Evolutionary conservation across 2,888 invertebrate genomes (phyloP), one percentile per base, ranked within the genome.

Genomic region (Orgyia antiqua): DNA sequence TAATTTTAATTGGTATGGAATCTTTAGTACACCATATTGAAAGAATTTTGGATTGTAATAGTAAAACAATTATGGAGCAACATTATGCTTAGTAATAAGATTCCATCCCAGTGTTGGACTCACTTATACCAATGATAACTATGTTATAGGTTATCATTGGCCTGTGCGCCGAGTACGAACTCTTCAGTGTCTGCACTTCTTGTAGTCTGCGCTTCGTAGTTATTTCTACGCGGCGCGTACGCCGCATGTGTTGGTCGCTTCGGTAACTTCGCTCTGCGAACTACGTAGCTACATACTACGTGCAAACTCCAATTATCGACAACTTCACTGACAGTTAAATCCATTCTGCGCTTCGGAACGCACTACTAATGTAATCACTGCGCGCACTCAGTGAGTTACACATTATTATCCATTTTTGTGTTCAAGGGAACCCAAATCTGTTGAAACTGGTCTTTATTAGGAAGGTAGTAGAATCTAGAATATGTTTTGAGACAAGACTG

Each of bases 141-240:
- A 82, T 86, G 86, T 86, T 86, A 86, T 86, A 86, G 86, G 86
- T 86, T 86, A 86, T 84, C 86, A 86, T 86, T 86, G 86, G 84
- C 86, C 80, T 83, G 86, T 86, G 84, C 86, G 83, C 82, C 84
- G 86, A 83, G 86, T 79, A 65, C 67, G 74, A 82, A 80, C 70
- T 74, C 86, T 68, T 72, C 86, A 78, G 84, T 82, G 82, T 79
- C 86, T 83, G 84, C 86, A 84, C 86, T 82, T 68, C 83, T 86
- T 80, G 82, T 84, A 76, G 76, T 83, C 86, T 83, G 80, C 86
- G 84, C 86, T 80, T 79, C 86, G 86, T 86, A 86, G 86, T 67
- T 78, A 84, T 75, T 78, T 75, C 86, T 70, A 66, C 80, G 74
- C 86, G 73, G 71, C 83, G 84, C 70, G 84, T 67, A 71, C 83